These are phyloP conservation scores for Apocheima hispidaria DNA, from an alignment of 2,888 invertebrate species.

Conservation along the genomic window DNA sequence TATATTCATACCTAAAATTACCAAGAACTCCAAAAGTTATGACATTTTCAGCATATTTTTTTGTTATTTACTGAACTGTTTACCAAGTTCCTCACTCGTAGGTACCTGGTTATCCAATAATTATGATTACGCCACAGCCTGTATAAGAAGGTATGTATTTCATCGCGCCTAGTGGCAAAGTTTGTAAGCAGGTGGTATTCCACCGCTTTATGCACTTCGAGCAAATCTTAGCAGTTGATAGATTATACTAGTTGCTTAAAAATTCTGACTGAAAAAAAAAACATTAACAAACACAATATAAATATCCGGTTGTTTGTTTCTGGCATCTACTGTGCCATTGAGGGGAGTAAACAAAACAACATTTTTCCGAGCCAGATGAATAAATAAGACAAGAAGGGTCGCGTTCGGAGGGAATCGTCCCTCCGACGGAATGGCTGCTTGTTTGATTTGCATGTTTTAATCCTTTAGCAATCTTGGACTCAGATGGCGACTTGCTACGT, in stretches of 20 bases:
- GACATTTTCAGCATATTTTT: no score
- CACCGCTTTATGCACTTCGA: not conserved
- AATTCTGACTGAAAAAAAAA: not conserved
- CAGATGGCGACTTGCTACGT: constrained; percentile 57
- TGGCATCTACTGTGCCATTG: constrained; percentile 50
- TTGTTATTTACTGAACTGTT: no score
- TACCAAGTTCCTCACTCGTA: no score
- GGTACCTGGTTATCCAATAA: no score
- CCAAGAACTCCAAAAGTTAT: no score
- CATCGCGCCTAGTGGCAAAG: no score
- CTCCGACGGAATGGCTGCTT: constrained; percentile 71
- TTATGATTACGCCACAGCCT: no score
- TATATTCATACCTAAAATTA: no score
- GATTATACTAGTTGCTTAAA: not conserved
- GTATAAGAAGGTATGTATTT: no score
- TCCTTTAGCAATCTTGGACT: constrained; percentile 75
- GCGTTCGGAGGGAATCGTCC: constrained; percentile 69
- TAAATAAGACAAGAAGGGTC: constrained; percentile 82
- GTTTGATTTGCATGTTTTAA: constrained; percentile 85
- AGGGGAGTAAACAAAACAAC: constrained; percentile 83
- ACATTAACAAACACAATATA: constrained; percentile 1
- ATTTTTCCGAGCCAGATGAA: constrained; percentile 82
- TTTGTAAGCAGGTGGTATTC: not conserved
- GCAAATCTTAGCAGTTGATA: not conserved
- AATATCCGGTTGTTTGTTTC: constrained; percentile 11